Conservation (phyloP, 2,888 invertebrate species). For the Mactromeris polynyma region DNA sequence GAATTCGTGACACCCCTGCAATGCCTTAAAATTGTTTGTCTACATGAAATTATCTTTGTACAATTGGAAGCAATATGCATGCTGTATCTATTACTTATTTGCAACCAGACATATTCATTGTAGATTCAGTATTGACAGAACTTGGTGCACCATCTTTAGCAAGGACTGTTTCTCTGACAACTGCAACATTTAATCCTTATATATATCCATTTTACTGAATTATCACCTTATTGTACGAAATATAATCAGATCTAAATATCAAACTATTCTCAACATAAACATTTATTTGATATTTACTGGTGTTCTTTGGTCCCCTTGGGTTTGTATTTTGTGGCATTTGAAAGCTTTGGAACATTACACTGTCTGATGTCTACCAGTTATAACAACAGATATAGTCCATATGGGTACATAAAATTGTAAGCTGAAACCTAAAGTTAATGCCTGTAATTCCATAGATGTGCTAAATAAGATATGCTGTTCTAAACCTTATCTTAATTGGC, state of each 20-base stretch:
- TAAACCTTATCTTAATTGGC: no score
- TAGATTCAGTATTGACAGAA: no score
- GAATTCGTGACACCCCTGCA: no score
- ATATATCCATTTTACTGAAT: background rate
- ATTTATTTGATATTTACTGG: constrained; percentile 9
- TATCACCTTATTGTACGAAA: background rate
- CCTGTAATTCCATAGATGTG: no score
- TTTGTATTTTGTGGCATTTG: background rate
- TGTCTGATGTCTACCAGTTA: background rate
- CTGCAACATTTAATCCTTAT: background rate
- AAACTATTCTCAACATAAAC: background rate
- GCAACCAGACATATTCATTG: no score
- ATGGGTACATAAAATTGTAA: background rate
- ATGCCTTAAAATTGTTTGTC: no score
- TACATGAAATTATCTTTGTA: no score
- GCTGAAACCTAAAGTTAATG: background rate
- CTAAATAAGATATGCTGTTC: no score
- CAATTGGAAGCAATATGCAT: no score
- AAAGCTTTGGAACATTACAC: background rate
- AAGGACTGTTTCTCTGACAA: background rate
- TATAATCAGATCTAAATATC: constrained; percentile 3
- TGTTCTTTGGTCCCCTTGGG: background rate
- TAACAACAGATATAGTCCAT: background rate
- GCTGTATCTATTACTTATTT: no score
- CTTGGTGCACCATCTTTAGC: background rate